These are phyloP conservation scores for Callospermophilus lateralis DNA, from an alignment of 2,113 vertebrate species.

Conservation along the genomic window DNA sequence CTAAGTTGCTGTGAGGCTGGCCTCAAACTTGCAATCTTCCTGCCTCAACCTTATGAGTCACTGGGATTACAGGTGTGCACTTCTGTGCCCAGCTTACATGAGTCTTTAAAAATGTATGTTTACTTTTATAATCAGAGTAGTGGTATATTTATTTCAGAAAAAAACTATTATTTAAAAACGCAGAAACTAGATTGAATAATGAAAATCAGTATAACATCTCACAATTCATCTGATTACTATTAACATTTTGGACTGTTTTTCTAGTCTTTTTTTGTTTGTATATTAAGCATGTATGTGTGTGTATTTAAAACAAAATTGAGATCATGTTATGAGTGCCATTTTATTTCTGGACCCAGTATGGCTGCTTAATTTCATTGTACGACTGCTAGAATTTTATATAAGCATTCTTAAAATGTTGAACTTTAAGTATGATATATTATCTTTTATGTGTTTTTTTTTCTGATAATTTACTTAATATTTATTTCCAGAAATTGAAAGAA, in stretches of 20 bases:
- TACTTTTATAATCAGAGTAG: conserved; percentile 5
- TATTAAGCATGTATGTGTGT: not conserved
- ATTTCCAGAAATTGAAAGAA: not conserved
- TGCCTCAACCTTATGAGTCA: too few species aligned
- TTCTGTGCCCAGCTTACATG: not conserved
- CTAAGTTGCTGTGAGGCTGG: too few species aligned
- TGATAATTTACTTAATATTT: not conserved
- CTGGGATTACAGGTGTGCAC: too few species aligned
- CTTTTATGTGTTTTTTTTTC: not conserved
- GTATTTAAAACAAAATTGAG: conserved; percentile 12
- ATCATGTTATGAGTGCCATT: not conserved
- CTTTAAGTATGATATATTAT: not conserved
- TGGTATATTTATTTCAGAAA: not conserved
- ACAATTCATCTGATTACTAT: not conserved
- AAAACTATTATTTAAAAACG: conserved; percentile 36
- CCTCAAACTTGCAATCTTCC: too few species aligned
- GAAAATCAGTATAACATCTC: not conserved
- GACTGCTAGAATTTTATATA: not conserved
- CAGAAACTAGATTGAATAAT: conserved; percentile 2
- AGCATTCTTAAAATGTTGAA: not conserved
- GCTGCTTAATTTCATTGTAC: not conserved
- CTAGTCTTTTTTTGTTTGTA: not conserved
- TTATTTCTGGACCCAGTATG: not conserved
- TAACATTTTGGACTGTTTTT: not conserved
- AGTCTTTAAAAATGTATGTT: not conserved